These are phyloP conservation scores for Neosilurus hyrtlii DNA, from an alignment of 2,797 vertebrate genomes.

Conservation along the genomic window DNA sequence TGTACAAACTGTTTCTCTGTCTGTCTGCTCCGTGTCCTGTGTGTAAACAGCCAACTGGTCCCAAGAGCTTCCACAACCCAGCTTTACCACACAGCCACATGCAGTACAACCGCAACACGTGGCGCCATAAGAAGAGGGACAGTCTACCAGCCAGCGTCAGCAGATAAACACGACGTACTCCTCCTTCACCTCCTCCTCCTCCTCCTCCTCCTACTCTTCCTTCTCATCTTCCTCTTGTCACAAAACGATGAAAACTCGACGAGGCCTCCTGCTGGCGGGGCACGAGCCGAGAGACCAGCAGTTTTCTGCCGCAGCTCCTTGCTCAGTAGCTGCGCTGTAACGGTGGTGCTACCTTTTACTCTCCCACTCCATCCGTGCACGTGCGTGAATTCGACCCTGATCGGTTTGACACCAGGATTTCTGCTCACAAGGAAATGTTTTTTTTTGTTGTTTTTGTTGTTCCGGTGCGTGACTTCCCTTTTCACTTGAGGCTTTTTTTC, in stretches of 20 bases:
- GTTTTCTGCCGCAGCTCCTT: slow-evolving; percentile 43
- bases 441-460: slow-evolving; percentile 44
- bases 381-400: neutral
- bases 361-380: slow-evolving; percentile 26
- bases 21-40: slow-evolving; percentile 19
- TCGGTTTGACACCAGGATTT: slow-evolving; percentile 66
- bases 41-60: slow-evolving; percentile 69
- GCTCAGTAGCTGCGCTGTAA: slow-evolving; percentile 48
- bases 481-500: slow-evolving; percentile 19
- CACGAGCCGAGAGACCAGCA: slow-evolving; percentile 48
- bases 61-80: slow-evolving; percentile 84
- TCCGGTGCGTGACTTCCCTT: slow-evolving; percentile 26
- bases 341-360: slow-evolving; percentile 57
- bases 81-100: slow-evolving; percentile 78
- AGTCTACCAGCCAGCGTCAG: slow-evolving; percentile 91
- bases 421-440: slow-evolving; percentile 62
- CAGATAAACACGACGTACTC: slow-evolving; percentile 77
- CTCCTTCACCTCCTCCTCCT: slow-evolving; percentile 29
- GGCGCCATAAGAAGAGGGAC: slow-evolving; percentile 92
- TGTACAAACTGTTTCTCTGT: neutral
- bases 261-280: slow-evolving; percentile 46
- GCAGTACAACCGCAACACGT: slow-evolving; percentile 88
- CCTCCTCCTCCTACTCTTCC: slow-evolving; percentile 3
- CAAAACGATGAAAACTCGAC: slow-evolving; percentile 46
- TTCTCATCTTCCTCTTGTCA: slow-evolving; percentile 35